Evolutionary conservation across 2,113 vertebrate genomes (phyloP).

Genomic region (Heteronetta atricapilla): DNA sequence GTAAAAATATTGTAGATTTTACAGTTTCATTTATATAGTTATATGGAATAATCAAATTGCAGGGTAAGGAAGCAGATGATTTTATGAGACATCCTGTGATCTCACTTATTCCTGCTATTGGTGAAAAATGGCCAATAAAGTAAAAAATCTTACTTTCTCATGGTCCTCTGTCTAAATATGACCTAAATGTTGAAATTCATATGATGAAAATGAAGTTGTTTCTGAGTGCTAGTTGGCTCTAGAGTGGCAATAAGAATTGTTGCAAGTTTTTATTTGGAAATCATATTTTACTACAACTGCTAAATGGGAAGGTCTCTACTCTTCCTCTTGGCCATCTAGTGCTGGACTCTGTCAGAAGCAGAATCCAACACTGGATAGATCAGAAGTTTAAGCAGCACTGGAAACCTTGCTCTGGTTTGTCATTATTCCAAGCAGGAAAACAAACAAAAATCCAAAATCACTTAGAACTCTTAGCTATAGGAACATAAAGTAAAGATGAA

Average conservation of each 20-base stretch:
- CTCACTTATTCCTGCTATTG: conserved; percentile 12
- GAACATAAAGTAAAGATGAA: neutral
- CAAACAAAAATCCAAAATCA: fast-evolving
- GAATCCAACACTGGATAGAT: neutral
- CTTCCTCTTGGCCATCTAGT: neutral
- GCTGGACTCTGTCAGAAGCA: neutral
- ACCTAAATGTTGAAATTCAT: neutral
- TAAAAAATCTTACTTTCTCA: conserved; percentile 21
- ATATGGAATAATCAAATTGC: conserved; percentile 13
- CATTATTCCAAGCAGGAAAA: neutral
- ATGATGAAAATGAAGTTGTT: neutral
- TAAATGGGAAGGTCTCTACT: neutral
- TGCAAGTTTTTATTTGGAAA: neutral
- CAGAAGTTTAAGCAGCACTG: neutral
- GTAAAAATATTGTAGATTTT: conserved; percentile 27
- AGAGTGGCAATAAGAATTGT: neutral
- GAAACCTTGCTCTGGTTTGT: neutral
- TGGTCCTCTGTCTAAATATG: neutral
- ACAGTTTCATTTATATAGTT: conserved; percentile 24
- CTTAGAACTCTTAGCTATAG: neutral
- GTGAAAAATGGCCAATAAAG: conserved; percentile 15
- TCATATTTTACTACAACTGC: neutral
- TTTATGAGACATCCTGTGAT: neutral
- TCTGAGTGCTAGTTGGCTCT: neutral
- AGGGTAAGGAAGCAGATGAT: conserved; percentile 9